Evolutionary conservation across 1,140 invertebrate genomes (phyloP).

Genomic region (Drosophila rhopaloa): DNA sequence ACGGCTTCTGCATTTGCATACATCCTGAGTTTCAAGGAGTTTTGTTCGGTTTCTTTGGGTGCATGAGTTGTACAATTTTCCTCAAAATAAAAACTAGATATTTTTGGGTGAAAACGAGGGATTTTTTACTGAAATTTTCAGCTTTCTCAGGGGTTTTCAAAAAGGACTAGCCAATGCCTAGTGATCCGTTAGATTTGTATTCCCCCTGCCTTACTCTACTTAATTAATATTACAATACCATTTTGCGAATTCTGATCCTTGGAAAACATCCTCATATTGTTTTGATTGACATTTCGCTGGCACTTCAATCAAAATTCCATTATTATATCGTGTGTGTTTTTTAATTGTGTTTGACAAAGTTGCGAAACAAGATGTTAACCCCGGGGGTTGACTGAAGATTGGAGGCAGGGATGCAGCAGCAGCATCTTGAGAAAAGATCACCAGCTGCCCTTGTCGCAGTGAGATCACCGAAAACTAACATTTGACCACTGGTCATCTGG

Average conservation of each 20-base stretch:
- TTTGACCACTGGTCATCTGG: conserved; percentile 72
- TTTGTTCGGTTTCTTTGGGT: conserved; percentile 20
- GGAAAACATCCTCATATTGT: conserved; percentile 31
- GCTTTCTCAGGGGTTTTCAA: conserved; percentile 30
- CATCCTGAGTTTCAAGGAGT: conserved; percentile 36
- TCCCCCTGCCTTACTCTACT: conserved; percentile 6
- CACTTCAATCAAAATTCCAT: conserved; percentile 75
- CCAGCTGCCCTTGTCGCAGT: conserved; percentile 44
- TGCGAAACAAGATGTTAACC: conserved; percentile 75
- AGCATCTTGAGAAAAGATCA: conserved; percentile 49
- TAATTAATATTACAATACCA: conserved; percentile 58
- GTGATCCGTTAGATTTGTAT: conserved; percentile 70
- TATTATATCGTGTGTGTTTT: conserved; percentile 50
- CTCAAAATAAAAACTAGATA: conserved; percentile 55
- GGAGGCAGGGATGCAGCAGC: conserved; percentile 27
- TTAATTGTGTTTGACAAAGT: conserved; percentile 78
- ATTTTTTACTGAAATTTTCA: conserved; percentile 64
- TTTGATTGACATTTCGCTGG: conserved; percentile 72
- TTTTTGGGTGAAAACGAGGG: conserved; percentile 56
- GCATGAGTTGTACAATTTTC: conserved; percentile 57
- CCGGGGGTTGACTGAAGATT: conserved; percentile 41
- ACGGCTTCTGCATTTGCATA: conserved; percentile 68
- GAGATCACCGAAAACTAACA: conserved; percentile 43
- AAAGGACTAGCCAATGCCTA: conserved; percentile 27
- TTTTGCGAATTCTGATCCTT: conserved; percentile 44